These are phyloP conservation scores for Leucophenga maculata DNA, from an alignment of 2,888 invertebrate species.

Conservation along the genomic window DNA sequence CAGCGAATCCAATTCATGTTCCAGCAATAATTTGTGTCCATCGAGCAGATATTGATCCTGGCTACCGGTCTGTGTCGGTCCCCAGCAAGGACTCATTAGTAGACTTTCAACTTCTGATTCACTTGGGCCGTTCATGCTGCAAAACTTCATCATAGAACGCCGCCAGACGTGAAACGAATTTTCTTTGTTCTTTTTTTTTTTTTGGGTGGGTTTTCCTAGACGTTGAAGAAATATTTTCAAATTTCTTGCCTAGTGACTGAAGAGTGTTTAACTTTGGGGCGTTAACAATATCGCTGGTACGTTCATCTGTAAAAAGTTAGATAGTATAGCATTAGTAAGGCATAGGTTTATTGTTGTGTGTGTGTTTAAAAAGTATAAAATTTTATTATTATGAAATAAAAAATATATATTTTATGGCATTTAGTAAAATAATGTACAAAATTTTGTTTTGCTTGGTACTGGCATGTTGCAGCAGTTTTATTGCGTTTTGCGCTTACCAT, in stretches of 20 bases:
- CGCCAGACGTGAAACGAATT: constrained; percentile 22
- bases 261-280: neutral
- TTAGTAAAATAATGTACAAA: no score
- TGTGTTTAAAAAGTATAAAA: no score
- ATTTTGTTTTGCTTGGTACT: no score
- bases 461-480: no score
- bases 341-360: no score
- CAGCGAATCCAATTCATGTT: constrained; percentile 75
- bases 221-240: neutral
- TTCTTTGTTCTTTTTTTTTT: neutral
- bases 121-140: constrained; percentile 73
- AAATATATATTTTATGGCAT: no score
- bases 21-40: constrained; percentile 75
- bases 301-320: no score
- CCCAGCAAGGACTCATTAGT: constrained; percentile 83
- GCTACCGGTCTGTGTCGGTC: constrained; percentile 73
- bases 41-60: constrained; percentile 75
- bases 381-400: no score
- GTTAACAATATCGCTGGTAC: no score
- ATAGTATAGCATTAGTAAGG: no score
- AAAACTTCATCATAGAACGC: constrained; percentile 76
- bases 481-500: no score
- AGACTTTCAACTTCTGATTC: constrained; percentile 80
- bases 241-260: neutral
- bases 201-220: neutral